phyloP scores from a whole-genome alignment of 1,140 invertebrate genomes.

The Meloidogyne exigua region DNA sequence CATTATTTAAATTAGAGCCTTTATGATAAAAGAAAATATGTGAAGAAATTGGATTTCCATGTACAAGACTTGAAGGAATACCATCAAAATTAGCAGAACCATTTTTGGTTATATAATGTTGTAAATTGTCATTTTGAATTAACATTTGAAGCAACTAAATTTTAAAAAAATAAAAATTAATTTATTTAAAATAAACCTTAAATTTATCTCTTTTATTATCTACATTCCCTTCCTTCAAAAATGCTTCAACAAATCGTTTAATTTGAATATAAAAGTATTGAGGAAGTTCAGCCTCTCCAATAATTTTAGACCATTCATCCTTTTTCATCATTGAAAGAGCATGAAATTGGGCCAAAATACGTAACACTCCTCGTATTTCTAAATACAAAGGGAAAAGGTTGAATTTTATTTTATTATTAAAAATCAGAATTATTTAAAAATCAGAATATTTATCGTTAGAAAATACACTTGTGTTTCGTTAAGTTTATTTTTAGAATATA shows the following conservation, averaged over 20 bases:
- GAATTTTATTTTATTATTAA: slow-evolving; percentile 13
- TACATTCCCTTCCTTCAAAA: neutral
- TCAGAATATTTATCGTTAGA: slow-evolving; percentile 33
- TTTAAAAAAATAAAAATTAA: neutral
- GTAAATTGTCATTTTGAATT: slow-evolving; percentile 8
- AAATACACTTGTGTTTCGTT: slow-evolving; percentile 9
- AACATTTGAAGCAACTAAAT: neutral
- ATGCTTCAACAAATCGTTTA: slow-evolving; percentile 19
- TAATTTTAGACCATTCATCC: slow-evolving; percentile 31
- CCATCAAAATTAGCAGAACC: slow-evolving; percentile 1
- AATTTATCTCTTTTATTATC: neutral
- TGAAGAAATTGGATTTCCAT: slow-evolving; percentile 53
- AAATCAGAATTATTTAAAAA: neutral
- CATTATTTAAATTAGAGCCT: neutral
- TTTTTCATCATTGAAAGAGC: slow-evolving; percentile 33
- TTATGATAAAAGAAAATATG: slow-evolving; percentile 54
- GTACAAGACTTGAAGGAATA: slow-evolving; percentile 28
- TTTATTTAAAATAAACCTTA: neutral
- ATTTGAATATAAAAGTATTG: slow-evolving; percentile 43
- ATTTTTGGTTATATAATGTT: slow-evolving; percentile 10
- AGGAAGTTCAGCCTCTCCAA: slow-evolving; percentile 23
- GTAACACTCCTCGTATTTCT: slow-evolving; percentile 45
- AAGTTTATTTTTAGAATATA: too few relatives aligned
- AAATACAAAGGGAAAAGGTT: neutral
- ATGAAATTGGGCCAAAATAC: slow-evolving; percentile 48